Evolutionary conservation across 1,140 invertebrate species (phyloP), one percentile per base, ranked within the genome.

Genomic region (Hesperophylax magnus): DNA sequence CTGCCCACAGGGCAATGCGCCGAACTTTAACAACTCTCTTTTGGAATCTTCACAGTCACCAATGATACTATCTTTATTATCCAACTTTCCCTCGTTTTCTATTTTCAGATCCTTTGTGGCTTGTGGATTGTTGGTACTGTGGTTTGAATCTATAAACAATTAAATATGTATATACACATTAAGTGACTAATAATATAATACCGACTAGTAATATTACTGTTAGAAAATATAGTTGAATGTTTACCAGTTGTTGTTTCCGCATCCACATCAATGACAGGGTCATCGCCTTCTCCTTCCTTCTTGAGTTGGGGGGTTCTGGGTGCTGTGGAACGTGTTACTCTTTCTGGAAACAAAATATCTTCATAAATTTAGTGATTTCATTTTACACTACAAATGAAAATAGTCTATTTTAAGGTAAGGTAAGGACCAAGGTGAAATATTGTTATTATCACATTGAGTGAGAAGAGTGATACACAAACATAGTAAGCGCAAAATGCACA

Each of bases 1-100:
- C 85, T 89, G 86, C 74, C 87, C 87, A 85, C 87, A 88, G 34
- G 87, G 87, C 84, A 88, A 85, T 11, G 52, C 24, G 15, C n/a
- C 15, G 56, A 17, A 72, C 67, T 71, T 71, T 54, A 27, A 47
- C 39, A 47, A 47, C 9, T 47, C 39, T 47, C 39, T 47, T 47
- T 47, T 47, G 39, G 39, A 47, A 14, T 47, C 39, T 14, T 47
- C 39, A 47, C 39, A 47, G 39, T 47, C 39, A 11, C 39, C 39
- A 47, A 14, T 14, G 39, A 11, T 47, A 47, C 39, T 47, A 47
- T 47, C 39, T 47, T 47, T 47, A 47, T 11, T 47, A 47, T 47
- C 11, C 0, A 11, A 47, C 11, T 47, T 47, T 0, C 39, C 39
- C 39, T 47, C 39, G 14, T 14, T 47, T 47, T 47, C 39, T 47